Base-by-base conservation (phyloP, 2,888 invertebrate genomes). In the Acronicta aceris region DNA sequence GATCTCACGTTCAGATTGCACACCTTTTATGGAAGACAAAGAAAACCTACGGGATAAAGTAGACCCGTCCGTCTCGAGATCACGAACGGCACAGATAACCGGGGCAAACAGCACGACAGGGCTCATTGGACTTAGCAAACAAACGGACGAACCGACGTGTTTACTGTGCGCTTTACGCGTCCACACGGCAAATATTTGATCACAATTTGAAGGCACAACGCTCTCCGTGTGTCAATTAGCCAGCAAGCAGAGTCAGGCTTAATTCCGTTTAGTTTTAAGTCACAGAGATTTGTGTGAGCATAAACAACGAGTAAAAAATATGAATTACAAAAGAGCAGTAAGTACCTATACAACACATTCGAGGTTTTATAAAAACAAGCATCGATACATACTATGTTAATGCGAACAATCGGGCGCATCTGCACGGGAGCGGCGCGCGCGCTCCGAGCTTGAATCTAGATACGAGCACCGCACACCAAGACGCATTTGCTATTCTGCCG, bases 181-280 rank as follows among this genome's bases (percentile, higher is more conserved):
- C 84, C 87, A 78, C 81, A 76, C 48, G 59, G 82, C 85, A 74
- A 94, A 94, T 92, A 92, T 93, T 94, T 91, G 85, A 88, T 79
- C 87, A 89, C 89, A 93, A 94, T 93, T 93, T 92, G 89, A 91
- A 90, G 91, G 91, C 85, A 91, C 89, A 84, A 89, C 89, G 89
- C 89, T 85, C 84, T 76, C 71, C 81, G 80, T 61, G 65, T 62
- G 65, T 86, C 89, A 91, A 90, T 90, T 91, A 90, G 85, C 78
- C 73, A 71, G 62, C 66, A 68, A 71, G 56, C 71, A 65, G 77
- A 78, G 79, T 81, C 77, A 70, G 71, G 16, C 71, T 72, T 82
- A 74, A 82, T 78, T 71, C 66, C 72, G 74, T 78, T 82, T 81
- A 82, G 72, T 75, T 71, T 71, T 68, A 79, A 70, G 50, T 70